Evolutionary conservation across 2,888 invertebrate genomes (phyloP), one percentile per base, ranked within the genome.

Genomic region (Lathronympha strigana): DNA sequence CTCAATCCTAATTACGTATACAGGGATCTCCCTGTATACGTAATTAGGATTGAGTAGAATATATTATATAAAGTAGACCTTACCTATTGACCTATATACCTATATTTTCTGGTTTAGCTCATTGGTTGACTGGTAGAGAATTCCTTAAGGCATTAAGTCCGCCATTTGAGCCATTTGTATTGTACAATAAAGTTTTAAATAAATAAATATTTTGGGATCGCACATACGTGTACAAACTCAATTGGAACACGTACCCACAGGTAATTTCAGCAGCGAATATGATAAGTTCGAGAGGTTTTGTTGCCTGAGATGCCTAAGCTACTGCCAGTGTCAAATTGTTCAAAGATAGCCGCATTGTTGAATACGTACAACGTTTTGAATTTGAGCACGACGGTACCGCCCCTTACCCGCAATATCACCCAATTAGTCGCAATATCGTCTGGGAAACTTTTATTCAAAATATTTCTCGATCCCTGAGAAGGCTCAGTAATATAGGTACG

Each of bases 221-320:
- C 38, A 11, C 33, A 43, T 9, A 43, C 40, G 21, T 33, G 13
- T 9, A 33, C 11, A 33, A 15, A 17, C 31, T 36, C 45, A 53
- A 53, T 62, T 53, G 53, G 25, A 45, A 8, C 17, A n/a, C 43
- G 43, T 33, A 15, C 53, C 53, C 36, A 49, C 25, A 62, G 23
- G 62, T 54, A 17, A 45, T 43, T 28, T 31, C 28, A 43, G 49
- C 40, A 61, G 31, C 43, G 43, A 53, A 53, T 45, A 23, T 61
- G 51, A 61, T 50, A 61, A 23, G 61, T 61, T 23, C 43, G 51
- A 28, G 23, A 33, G 36, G 53, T 45, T 62, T 53, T 43, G 31
- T 50, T 21, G 21, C 15, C 28, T 50, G 61, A 61, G 50, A 51
- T 51, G 36, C 40, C 40, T 19, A 31, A 23, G 23, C 61, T 17